Evolutionary conservation across 2,113 vertebrate species (phyloP).

Genomic region (Clarias macrocephalus): DNA sequence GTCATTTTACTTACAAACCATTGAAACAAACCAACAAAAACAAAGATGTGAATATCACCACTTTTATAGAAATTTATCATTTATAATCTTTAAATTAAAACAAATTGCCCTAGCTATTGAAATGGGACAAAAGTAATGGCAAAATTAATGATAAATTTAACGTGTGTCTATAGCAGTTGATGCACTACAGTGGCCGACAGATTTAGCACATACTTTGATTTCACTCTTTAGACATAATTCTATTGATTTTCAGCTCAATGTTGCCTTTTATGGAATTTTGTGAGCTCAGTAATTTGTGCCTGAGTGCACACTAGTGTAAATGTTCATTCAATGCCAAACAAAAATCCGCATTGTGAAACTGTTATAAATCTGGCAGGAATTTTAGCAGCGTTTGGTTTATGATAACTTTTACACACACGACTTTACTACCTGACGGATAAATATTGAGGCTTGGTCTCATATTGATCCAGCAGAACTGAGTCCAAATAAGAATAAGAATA

Average conservation of each 20-base stretch:
- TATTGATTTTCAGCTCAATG: background rate
- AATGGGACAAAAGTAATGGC: background rate
- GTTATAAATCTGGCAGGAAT: background rate
- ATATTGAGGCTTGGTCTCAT: background rate
- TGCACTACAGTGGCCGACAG: background rate
- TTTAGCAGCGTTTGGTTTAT: background rate
- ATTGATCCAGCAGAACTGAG: background rate
- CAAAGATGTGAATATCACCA: background rate
- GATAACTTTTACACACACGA: background rate
- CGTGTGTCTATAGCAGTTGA: background rate
- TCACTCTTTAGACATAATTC: background rate
- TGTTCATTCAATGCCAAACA: too few relatives aligned
- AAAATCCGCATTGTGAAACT: background rate
- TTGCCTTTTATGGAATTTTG: background rate
- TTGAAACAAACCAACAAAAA: background rate
- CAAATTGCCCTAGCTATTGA: background rate
- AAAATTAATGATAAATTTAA: background rate
- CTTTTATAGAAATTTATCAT: background rate
- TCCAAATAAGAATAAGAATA: background rate
- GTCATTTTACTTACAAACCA: background rate
- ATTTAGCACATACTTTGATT: too few relatives aligned
- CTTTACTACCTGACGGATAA: background rate
- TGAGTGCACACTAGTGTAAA: background rate
- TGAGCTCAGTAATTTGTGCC: background rate
- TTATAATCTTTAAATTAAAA: background rate